Conservation (phyloP, 2,888 invertebrate genomes). For the Coenonympha glycerion region DNA sequence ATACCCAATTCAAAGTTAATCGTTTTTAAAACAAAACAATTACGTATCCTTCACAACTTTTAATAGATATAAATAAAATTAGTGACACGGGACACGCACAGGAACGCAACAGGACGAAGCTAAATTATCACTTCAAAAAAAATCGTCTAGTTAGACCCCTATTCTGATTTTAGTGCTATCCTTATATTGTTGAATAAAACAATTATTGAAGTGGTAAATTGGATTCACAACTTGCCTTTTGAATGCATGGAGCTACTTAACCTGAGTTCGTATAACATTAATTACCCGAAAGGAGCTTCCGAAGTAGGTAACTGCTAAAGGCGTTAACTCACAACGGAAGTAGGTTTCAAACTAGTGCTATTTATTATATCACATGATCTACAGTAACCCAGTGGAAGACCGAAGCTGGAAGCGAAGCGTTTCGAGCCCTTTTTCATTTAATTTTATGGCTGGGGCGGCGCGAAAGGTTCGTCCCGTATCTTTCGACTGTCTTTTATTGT, state of each 20-base stretch:
- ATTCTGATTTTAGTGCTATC: no score
- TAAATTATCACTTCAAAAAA: no score
- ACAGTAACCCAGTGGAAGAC: constrained; percentile 32
- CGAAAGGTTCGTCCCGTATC: constrained; percentile 49
- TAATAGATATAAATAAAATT: no score
- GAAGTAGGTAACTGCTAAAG: constrained; percentile 32
- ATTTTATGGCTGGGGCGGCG: constrained; percentile 60
- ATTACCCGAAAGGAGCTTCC: constrained; percentile 32
- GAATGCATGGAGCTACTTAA: constrained; percentile 21
- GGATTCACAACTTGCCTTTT: neutral
- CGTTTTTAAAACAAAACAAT: no score
- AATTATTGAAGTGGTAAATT: no score
- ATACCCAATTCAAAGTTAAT: no score
- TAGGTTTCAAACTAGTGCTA: constrained; percentile 47
- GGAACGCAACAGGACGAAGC: neutral
- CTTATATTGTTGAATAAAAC: no score
- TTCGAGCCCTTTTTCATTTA: constrained; percentile 43
- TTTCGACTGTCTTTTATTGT: constrained; percentile 52
- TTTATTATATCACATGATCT: constrained; percentile 50
- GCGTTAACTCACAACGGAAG: constrained; percentile 46
- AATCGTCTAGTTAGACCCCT: no score
- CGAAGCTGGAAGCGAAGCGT: constrained; percentile 2
- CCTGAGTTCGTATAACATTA: no score
- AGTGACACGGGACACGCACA: no score
- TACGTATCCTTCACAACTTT: no score